Percentiles rank a stretch among this genome's conserved stretches.
phyloP scores from a whole-genome alignment of 2,888 invertebrate genomes.

The Zhuqinia jingwanae region DNA sequence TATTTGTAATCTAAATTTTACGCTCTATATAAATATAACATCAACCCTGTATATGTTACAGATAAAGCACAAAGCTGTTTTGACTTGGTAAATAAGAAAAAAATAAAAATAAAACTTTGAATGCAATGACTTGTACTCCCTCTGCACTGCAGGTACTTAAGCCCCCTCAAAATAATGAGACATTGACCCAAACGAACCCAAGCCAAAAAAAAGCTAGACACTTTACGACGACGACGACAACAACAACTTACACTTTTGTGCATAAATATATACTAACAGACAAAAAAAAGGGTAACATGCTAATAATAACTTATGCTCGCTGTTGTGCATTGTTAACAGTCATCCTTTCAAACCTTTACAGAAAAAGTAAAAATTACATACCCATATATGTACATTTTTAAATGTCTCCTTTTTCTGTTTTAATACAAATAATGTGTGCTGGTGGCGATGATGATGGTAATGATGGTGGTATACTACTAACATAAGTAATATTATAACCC shows the following conservation, averaged over 20 bases:
- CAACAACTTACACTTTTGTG: background rate
- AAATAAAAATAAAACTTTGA: too few species aligned
- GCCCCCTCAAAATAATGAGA: background rate
- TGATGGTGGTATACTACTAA: constrained; percentile 10
- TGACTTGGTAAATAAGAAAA: too few species aligned
- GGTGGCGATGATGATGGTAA: background rate
- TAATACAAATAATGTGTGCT: background rate
- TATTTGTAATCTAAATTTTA: background rate
- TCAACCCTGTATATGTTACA: too few species aligned
- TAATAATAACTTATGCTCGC: constrained; percentile 25
- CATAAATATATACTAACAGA: background rate
- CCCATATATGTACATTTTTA: too few species aligned
- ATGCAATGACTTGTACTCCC: too few species aligned
- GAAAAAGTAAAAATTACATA: constrained; percentile 5
- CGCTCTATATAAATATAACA: too few species aligned
- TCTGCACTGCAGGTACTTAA: background rate
- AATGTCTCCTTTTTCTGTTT: too few species aligned
- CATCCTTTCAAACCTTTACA: background rate
- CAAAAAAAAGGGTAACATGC: constrained; percentile 32
- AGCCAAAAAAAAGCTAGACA: background rate
- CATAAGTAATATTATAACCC: constrained; percentile 38
- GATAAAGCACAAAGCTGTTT: too few species aligned
- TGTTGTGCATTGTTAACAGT: background rate
- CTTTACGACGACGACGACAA: background rate
- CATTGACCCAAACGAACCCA: constrained; percentile 37